These are phyloP conservation scores for Perithous albicinctus DNA, from an alignment of 2,888 invertebrate species.

Conservation along the genomic window DNA sequence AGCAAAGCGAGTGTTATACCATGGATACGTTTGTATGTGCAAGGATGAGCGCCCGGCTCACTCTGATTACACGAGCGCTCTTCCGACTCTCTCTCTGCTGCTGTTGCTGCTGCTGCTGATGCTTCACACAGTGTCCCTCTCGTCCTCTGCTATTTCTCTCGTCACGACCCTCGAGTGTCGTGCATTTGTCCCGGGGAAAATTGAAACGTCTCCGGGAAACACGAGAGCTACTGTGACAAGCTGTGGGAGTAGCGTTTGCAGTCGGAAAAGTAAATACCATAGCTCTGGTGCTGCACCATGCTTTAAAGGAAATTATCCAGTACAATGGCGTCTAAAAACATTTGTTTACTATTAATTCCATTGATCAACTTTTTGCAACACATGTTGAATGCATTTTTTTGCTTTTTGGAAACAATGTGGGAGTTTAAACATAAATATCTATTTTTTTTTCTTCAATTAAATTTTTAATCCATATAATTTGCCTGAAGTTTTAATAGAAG, in stretches of 20 bases:
- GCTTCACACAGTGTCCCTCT: not conserved
- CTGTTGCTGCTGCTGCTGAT: too few species aligned
- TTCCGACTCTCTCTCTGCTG: too few species aligned
- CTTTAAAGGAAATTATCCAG: not conserved
- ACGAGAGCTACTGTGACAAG: constrained; percentile 11
- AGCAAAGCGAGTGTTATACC: not conserved
- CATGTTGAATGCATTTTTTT: not conserved
- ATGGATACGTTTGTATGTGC: constrained; percentile 27
- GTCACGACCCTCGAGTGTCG: constrained; percentile 6
- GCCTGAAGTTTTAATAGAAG: too few species aligned
- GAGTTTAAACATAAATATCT: not conserved
- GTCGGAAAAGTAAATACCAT: constrained; percentile 16
- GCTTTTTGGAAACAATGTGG: not conserved
- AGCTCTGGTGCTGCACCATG: not conserved
- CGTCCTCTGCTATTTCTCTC: not conserved
- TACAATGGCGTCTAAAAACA: not conserved
- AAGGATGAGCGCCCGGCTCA: constrained; percentile 35
- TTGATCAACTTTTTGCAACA: not conserved
- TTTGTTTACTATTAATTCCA: constrained; percentile 2
- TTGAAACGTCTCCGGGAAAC: constrained; percentile 46
- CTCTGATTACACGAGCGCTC: constrained; percentile 46
- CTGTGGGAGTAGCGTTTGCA: not conserved
- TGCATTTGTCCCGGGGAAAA: constrained; percentile 41
- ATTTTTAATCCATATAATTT: too few species aligned
- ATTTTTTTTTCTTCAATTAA: too few species aligned